Evolutionary conservation across 2,113 vertebrate genomes (phyloP).

Genomic region (Octodon degus): DNA sequence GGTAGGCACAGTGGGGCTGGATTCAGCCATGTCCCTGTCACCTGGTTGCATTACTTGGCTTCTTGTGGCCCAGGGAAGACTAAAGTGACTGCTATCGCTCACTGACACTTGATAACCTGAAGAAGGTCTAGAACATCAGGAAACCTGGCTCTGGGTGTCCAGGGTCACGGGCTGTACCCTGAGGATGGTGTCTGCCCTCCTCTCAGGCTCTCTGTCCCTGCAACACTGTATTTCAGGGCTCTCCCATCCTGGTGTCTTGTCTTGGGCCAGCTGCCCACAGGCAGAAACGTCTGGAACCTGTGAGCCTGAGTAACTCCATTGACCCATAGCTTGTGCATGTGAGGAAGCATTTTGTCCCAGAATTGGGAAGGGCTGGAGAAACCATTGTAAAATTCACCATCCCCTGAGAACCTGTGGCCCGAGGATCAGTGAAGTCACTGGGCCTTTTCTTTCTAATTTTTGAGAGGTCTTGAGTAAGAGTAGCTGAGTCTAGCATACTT

Average conservation of each 20-base stretch:
- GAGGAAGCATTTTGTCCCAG: background rate
- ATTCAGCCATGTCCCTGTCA: background rate
- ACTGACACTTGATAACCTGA: background rate
- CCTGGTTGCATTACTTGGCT: background rate
- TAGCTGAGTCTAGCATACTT: slow-evolving; percentile 40
- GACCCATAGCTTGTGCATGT: background rate
- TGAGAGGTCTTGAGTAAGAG: slow-evolving; percentile 14
- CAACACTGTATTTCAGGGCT: background rate
- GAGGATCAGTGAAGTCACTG: background rate
- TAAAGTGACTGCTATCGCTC: background rate
- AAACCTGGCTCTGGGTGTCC: background rate
- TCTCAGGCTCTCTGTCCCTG: background rate
- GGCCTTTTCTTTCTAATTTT: slow-evolving; percentile 28
- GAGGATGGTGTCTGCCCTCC: background rate
- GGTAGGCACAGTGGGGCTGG: background rate
- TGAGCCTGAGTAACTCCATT: background rate
- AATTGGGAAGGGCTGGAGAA: background rate
- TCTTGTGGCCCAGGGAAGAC: background rate
- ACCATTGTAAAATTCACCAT: background rate
- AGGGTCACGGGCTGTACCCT: background rate
- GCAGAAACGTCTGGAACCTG: background rate
- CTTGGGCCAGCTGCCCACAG: background rate
- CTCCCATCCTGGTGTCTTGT: background rate
- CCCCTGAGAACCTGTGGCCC: background rate
- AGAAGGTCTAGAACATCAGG: background rate